phyloP scores from a whole-genome alignment of 2,888 invertebrate genomes.

The Petrolisthes cinctipes region DNA sequence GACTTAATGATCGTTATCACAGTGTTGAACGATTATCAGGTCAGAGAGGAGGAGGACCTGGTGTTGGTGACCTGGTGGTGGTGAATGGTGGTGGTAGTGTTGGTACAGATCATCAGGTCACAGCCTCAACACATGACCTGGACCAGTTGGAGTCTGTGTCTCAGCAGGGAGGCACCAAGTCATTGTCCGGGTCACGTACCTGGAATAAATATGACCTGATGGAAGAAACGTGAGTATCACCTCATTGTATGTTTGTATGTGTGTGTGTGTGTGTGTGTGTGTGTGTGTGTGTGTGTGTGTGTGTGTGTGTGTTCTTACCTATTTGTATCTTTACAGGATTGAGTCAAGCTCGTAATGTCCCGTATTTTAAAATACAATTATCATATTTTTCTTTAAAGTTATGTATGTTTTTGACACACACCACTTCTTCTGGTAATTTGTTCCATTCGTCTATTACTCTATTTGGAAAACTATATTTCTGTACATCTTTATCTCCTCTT shows the following conservation, averaged over 20 bases:
- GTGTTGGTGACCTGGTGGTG: no score
- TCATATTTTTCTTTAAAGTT: no score
- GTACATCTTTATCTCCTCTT: no score
- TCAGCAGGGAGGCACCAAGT: slow-evolving; percentile 45
- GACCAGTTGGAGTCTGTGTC: slow-evolving; percentile 61
- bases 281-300: neutral
- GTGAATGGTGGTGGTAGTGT: no score
- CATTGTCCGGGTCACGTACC: slow-evolving; percentile 55
- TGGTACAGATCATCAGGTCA: neutral
- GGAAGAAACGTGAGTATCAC: slow-evolving; percentile 40
- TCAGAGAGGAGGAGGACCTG: slow-evolving; percentile 8
- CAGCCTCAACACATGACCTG: slow-evolving; percentile 25
- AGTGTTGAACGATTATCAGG: slow-evolving; percentile 59
- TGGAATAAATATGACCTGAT: slow-evolving; percentile 64
- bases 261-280: no score
- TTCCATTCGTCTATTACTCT: no score
- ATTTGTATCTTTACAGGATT: no score
- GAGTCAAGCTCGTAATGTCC: no score
- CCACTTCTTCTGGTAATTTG: no score
- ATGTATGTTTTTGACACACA: no score
- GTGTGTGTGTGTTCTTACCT: neutral
- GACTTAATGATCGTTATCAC: slow-evolving; percentile 85
- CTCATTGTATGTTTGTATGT: neutral
- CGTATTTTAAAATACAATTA: no score
- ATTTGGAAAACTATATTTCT: no score